Conservation (phyloP, 2,888 invertebrate species). For the Melanostoma mellinum region DNA sequence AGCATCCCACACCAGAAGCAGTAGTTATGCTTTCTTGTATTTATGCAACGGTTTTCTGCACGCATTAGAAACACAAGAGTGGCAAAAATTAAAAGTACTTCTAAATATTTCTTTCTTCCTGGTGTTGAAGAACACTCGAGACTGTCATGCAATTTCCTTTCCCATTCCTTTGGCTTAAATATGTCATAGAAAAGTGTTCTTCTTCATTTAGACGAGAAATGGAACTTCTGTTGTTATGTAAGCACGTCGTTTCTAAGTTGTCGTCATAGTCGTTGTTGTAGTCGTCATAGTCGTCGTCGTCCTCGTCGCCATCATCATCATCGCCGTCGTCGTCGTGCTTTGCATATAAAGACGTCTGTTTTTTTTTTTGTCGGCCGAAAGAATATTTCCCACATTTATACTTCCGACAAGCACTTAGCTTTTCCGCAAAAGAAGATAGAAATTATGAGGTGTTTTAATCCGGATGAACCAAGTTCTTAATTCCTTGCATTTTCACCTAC, state of each 20-base stretch:
- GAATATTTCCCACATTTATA: constrained; percentile 59
- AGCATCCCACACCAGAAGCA: no score
- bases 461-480: constrained; percentile 67
- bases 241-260: background rate
- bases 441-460: constrained; percentile 72
- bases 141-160: constrained; percentile 40
- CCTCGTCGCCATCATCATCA: background rate
- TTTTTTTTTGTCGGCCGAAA: background rate
- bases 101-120: constrained; percentile 51
- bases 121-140: constrained; percentile 42
- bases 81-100: constrained; percentile 53
- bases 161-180: constrained; percentile 37
- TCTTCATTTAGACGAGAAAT: constrained; percentile 32
- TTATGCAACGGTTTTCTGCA: constrained; percentile 5
- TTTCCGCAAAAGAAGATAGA: constrained; percentile 54
- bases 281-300: background rate
- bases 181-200: constrained; percentile 37
- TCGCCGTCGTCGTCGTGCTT: background rate
- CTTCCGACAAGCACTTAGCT: constrained; percentile 72
- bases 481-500: constrained; percentile 65
- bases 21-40: background rate
- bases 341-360: constrained; percentile 5
- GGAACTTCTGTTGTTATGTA: constrained; percentile 44
- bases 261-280: background rate
- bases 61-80: constrained; percentile 27